Percentiles rank a stretch among this genome's conserved stretches.
Conservation (phyloP, 2,888 invertebrate genomes). For the Tetragonula carbonaria region DNA sequence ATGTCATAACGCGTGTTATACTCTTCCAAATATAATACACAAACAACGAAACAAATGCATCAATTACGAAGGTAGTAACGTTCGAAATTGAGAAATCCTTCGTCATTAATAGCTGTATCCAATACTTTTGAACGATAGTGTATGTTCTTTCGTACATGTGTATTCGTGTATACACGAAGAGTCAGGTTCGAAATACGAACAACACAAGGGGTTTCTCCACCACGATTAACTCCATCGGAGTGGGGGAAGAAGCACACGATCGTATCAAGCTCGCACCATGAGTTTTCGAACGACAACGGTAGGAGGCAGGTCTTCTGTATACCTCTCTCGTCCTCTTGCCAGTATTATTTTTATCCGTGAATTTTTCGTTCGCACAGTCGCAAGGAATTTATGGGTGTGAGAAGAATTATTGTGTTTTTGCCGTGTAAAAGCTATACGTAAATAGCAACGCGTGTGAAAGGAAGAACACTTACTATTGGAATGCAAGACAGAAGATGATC, state of each 20-base stretch:
- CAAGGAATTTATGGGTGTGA: constrained; percentile 9
- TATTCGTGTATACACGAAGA: constrained; percentile 41
- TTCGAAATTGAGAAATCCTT: constrained; percentile 25
- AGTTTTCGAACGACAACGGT: constrained; percentile 59
- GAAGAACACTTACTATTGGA: constrained; percentile 23
- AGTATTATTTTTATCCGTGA: constrained; percentile 38
- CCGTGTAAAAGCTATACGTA: background rate
- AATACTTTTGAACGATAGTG: constrained; percentile 42
- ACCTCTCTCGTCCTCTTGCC: background rate
- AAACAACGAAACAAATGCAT: background rate
- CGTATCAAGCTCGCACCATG: constrained; percentile 59
- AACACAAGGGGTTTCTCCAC: constrained; percentile 58
- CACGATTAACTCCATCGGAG: constrained; percentile 50
- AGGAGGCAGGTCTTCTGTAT: constrained; percentile 48
- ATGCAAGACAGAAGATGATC: constrained; percentile 40
- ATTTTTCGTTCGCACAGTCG: constrained; percentile 21
- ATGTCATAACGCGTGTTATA: background rate
- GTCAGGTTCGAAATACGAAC: constrained; percentile 57
- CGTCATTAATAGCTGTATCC: background rate
- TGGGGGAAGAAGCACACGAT: constrained; percentile 55
- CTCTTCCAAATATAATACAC: background rate
- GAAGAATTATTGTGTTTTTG: constrained; percentile 19
- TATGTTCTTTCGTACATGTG: constrained; percentile 27
- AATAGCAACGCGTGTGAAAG: constrained; percentile 35
- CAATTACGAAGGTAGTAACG: background rate